A percentile compares a stretch with the other conserved stretches of the same genome.
phyloP scores from a whole-genome alignment of 1,140 invertebrate species.

The Metopolophium dirhodum region DNA sequence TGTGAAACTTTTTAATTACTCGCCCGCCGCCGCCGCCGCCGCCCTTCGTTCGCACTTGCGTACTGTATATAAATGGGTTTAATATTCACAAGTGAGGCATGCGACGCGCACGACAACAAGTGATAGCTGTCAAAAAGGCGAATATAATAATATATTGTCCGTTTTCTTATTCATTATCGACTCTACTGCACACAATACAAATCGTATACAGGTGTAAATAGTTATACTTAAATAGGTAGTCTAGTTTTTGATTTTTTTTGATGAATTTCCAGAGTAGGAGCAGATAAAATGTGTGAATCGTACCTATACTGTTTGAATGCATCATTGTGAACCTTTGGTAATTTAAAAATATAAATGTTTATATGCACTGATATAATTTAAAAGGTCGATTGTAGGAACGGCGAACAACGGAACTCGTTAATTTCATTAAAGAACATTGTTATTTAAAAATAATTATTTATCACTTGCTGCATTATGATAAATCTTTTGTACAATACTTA shows the following conservation, averaged over 20 bases:
- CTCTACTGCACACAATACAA: background rate
- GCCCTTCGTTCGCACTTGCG: background rate
- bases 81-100: conserved; percentile 37
- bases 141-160: background rate
- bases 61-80: conserved; percentile 6
- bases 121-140: background rate
- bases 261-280: background rate
- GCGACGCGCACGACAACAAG: background rate
- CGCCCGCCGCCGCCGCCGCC: background rate
- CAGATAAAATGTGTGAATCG: background rate
- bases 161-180: conserved; percentile 18
- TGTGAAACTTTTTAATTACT: conserved; percentile 46
- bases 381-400: background rate
- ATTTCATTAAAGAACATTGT: background rate
- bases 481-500: background rate
- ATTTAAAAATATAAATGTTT: background rate
- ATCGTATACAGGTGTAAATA: background rate
- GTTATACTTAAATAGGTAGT: background rate
- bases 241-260: too few relatives aligned
- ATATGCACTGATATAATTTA: background rate
- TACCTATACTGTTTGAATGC: background rate
- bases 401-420: background rate
- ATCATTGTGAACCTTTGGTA: background rate
- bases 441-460: background rate
- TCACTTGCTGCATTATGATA: background rate